Conservation (phyloP, 2,888 invertebrate genomes). For the Metalampra italica region DNA sequence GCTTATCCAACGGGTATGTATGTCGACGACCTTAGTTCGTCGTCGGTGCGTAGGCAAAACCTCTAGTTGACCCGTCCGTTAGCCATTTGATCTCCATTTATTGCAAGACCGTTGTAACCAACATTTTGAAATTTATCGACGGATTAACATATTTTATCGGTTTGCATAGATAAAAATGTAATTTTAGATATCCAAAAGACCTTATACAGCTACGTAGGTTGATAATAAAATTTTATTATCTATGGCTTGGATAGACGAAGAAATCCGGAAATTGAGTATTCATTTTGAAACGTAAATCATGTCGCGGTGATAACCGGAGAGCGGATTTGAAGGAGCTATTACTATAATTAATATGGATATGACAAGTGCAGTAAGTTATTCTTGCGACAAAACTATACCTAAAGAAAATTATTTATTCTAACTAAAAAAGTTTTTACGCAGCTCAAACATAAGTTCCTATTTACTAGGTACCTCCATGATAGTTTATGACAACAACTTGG, state of each 20-base stretch:
- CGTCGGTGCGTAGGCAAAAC: conserved; percentile 14
- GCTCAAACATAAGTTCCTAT: too few species aligned
- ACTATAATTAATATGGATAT: too few species aligned
- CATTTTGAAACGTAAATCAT: too few species aligned
- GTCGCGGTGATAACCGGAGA: background rate
- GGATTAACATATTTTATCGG: conserved; percentile 18
- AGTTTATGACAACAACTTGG: too few species aligned
- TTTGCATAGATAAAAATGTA: conserved; percentile 15
- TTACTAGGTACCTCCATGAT: too few species aligned
- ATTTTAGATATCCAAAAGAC: background rate
- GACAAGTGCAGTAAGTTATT: too few species aligned
- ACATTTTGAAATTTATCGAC: conserved; percentile 22
- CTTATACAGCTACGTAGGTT: background rate
- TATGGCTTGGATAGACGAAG: background rate
- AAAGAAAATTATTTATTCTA: too few species aligned
- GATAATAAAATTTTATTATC: background rate
- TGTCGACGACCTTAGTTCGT: too few species aligned
- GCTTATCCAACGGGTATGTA: too few species aligned
- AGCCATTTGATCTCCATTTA: conserved; percentile 20
- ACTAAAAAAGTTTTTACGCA: too few species aligned
- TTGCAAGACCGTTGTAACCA: conserved; percentile 25
- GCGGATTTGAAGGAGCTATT: too few species aligned
- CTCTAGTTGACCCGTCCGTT: conserved; percentile 21
- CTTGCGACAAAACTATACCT: too few species aligned
- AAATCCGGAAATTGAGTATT: background rate